Evolutionary conservation across 2,888 invertebrate genomes (phyloP).

Genomic region (Drosophila prolongata): DNA sequence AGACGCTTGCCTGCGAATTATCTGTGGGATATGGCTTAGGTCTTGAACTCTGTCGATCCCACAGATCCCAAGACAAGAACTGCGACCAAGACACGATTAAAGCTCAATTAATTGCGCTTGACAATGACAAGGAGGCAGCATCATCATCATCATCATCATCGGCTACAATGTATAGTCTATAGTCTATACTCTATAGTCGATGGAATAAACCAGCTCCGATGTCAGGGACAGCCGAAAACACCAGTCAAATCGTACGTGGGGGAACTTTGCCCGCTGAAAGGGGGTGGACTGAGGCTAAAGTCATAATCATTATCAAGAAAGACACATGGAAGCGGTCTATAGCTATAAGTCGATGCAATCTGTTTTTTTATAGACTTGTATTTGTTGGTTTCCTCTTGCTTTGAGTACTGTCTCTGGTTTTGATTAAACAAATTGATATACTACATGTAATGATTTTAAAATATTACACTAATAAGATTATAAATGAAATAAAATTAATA

Average conservation of each 20-base stretch:
- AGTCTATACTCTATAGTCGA: not conserved
- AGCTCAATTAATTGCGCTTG: constrained; percentile 64
- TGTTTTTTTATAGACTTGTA: constrained; percentile 5
- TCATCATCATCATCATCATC: constrained; percentile 18
- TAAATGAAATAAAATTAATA: no score
- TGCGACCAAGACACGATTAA: constrained; percentile 73
- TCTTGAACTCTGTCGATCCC: constrained; percentile 38
- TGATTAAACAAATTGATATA: not conserved
- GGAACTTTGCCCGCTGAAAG: not conserved
- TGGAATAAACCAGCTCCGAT: constrained; percentile 29
- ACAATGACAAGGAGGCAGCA: constrained; percentile 58
- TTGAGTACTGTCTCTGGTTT: not conserved
- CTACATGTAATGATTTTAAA: no score
- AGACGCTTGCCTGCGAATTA: not conserved
- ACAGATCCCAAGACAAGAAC: constrained; percentile 12
- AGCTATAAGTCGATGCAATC: constrained; percentile 4
- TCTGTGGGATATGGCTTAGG: not conserved
- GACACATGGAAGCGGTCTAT: constrained; percentile 18
- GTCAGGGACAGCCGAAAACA: constrained; percentile 59
- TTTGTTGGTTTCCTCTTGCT: no score
- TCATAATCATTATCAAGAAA: constrained; percentile 26
- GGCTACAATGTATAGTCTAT: not conserved
- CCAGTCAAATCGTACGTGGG: constrained; percentile 1
- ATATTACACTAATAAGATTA: no score
- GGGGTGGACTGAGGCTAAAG: constrained; percentile 4